These are phyloP conservation scores for Sarcoramphus papa DNA, from an alignment of 2,797 vertebrate genomes.

Conservation along the genomic window DNA sequence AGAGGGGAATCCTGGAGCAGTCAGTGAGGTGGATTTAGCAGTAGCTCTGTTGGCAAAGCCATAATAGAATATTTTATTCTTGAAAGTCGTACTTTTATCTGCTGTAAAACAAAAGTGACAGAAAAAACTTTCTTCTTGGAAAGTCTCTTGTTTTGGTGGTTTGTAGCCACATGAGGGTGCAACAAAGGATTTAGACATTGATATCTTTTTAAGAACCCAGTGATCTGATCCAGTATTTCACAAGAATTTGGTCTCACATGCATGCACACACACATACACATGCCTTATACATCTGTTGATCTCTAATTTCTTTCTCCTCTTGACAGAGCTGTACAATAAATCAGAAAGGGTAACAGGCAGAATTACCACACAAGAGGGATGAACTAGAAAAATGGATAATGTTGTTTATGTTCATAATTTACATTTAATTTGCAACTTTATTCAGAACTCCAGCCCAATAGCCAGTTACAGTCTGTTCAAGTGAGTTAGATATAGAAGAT, in stretches of 20 bases:
- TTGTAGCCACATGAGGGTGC: background rate
- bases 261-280: background rate
- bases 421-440: background rate
- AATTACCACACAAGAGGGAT: background rate
- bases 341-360: background rate
- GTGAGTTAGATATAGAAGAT: background rate
- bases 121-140: background rate
- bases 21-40: background rate
- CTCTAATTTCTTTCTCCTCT: background rate
- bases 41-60: background rate
- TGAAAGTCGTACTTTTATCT: background rate
- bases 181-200: background rate
- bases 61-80: background rate
- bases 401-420: background rate
- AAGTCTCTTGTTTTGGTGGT: background rate
- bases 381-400: conserved; percentile 14
- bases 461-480: background rate
- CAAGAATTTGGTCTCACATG: background rate
- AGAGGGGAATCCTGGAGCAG: background rate
- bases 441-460: background rate
- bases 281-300: background rate
- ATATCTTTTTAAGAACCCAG: background rate
- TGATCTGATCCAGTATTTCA: background rate
- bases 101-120: background rate
- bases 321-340: background rate